phyloP scores from a whole-genome alignment of 2,113 vertebrate genomes.

The Catharus fuscescens region DNA sequence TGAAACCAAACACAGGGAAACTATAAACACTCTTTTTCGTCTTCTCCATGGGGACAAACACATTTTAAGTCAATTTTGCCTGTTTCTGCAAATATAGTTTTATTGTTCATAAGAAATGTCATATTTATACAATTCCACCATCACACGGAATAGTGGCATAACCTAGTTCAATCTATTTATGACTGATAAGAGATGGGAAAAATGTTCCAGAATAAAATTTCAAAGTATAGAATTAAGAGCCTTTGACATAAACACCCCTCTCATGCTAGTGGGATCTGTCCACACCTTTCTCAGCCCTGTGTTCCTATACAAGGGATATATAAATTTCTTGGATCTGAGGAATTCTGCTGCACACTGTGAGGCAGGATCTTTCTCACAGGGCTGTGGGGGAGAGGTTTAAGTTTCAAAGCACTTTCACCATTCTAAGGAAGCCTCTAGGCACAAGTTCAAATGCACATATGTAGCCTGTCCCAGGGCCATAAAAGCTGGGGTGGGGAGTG shows the following conservation, averaged over 20 bases:
- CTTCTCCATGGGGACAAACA: neutral
- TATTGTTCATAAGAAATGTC: neutral
- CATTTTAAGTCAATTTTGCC: neutral
- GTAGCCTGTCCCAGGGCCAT: neutral
- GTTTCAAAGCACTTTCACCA: neutral
- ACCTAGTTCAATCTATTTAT: neutral
- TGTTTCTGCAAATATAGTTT: neutral
- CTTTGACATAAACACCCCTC: rapidly evolving
- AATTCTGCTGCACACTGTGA: neutral
- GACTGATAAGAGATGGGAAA: neutral
- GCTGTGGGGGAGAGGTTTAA: neutral
- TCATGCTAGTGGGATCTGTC: neutral
- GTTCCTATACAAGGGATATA: neutral
- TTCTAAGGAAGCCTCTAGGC: neutral
- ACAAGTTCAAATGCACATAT: neutral
- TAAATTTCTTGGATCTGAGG: neutral
- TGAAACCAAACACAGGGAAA: neutral
- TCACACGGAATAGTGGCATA: neutral
- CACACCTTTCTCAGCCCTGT: neutral
- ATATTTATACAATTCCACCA: neutral
- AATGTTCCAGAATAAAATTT: neutral
- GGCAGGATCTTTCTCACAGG: neutral
- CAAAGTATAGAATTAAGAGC: neutral
- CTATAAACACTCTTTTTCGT: neutral
- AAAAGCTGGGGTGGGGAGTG: neutral